These are phyloP conservation scores for Petaurus breviceps DNA, from an alignment of 2,113 vertebrate genomes.

Conservation along the genomic window DNA sequence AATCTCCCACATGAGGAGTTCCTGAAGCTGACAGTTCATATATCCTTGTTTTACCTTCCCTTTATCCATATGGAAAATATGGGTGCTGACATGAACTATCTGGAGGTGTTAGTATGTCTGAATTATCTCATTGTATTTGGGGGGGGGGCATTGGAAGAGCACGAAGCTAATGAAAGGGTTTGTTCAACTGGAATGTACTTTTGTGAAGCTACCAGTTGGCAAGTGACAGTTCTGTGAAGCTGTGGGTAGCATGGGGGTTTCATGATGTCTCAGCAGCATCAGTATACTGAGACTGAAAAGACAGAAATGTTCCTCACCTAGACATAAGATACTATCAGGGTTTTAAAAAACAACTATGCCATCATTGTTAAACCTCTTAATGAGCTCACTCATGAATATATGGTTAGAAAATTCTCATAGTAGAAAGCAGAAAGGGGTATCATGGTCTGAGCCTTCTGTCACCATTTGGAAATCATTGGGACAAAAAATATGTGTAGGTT, in stretches of 20 bases:
- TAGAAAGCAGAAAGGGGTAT: not conserved
- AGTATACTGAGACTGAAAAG: not conserved
- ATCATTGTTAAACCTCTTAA: not conserved
- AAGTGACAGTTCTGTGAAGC: not conserved
- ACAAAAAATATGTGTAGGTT: not conserved
- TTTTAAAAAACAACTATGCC: not conserved
- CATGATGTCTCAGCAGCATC: not conserved
- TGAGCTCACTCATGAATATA: not conserved
- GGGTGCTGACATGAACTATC: not conserved
- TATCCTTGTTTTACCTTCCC: not conserved
- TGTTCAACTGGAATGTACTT: not conserved
- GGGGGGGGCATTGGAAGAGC: not conserved
- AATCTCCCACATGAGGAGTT: not conserved
- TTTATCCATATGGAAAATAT: not conserved
- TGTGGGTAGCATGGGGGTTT: not conserved
- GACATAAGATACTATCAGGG: not conserved
- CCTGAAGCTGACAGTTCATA: not conserved
- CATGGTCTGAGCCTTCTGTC: not conserved
- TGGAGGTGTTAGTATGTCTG: not conserved
- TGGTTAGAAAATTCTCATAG: not conserved
- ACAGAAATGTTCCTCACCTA: not conserved
- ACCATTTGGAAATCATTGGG: not conserved
- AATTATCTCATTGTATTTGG: not conserved
- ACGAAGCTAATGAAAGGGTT: too few species aligned
- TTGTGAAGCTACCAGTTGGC: not conserved